These are phyloP conservation scores for Caenorhabditis panamensis DNA, from an alignment of 2,888 invertebrate species.

Conservation along the genomic window DNA sequence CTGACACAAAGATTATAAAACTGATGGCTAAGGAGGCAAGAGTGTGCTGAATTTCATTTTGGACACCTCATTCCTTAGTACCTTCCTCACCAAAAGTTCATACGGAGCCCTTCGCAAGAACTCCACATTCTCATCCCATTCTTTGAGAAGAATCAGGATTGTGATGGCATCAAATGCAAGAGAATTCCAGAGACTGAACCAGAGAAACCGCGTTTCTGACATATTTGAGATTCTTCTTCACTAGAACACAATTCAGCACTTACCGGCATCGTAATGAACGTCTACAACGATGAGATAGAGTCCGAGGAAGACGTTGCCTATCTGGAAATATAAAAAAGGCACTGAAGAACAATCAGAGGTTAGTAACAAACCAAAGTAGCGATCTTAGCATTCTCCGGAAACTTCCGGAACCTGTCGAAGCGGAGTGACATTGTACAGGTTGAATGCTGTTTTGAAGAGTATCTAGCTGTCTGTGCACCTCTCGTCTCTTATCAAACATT, in stretches of 20 bases:
- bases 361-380: constrained; percentile 18
- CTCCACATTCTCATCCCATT: constrained; percentile 45
- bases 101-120: constrained; percentile 29
- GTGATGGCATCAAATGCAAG: constrained; percentile 31
- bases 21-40: constrained; percentile 4
- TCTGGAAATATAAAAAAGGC: constrained; percentile 2
- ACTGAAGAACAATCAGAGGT: too few relatives aligned
- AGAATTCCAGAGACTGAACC: constrained; percentile 22
- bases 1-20: constrained; percentile 28
- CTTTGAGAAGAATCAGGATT: constrained; percentile 30
- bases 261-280: constrained; percentile 7
- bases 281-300: constrained; percentile 12
- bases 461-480: too few relatives aligned
- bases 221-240: too few relatives aligned
- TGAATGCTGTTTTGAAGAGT: constrained; percentile 18
- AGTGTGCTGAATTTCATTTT: constrained; percentile 17
- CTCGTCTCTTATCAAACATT: constrained; percentile 11
- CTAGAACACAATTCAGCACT: too few relatives aligned
- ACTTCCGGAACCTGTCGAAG: constrained; percentile 37
- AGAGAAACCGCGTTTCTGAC: constrained; percentile 37
- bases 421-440: constrained; percentile 27
- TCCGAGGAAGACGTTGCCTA: constrained; percentile 27
- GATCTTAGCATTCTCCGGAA: constrained; percentile 44
- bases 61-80: background rate
- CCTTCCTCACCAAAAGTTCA: constrained; percentile 10